Evolutionary conservation across 2,888 invertebrate species (phyloP), one percentile per base, ranked within the genome.

Genomic region (Acronicta leporina): DNA sequence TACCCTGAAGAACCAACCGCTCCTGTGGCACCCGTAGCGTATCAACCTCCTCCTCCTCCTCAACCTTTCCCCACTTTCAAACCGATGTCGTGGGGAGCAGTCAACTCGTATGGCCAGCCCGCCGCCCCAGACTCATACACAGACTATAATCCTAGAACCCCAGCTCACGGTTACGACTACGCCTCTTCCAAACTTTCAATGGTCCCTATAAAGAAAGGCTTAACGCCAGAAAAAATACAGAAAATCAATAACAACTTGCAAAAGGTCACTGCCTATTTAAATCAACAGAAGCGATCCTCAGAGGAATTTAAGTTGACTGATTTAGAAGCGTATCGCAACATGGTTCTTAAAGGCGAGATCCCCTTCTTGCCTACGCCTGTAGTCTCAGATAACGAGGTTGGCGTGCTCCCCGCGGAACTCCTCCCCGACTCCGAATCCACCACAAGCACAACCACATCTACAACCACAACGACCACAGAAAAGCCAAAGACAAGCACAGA

Each of bases 31-130:
- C 68, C 68, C 5, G 30, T 72, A 10, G 77, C 80, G 0, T 81
- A 87, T 54, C 89, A 91, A 67, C 89, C 90, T 9, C 91, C 94
- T 0, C 91, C 92, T 0, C 90, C 89, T 0, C 86, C 87, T 0
- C 89, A 88, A 68, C 77, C 87, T 0, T 62, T 82, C 11, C 91
- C 89, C 1, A 77, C 85, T 0, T 92, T 89, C 78, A 90, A 84
- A 58, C 92, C 91, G 2, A 90, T 88, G 90, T 16, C 84, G 0
- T 94, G 94, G 94, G 89, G 85, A 46, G 89, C 91, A 3, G 87
- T 94, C 1, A 88, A 94, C 68, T 94, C 94, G 2, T 94, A 94
- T 73, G 94, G 94, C 6, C 90, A 90, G 74, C 94, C 94, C 0
- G 94, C 91, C 2, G 82, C 86, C 44, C 65, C 77, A 1, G 92